Evolutionary conservation across 2,888 invertebrate species (phyloP), one percentile per base, ranked within the genome.

Genomic region (Pachliopta kotzebuea): DNA sequence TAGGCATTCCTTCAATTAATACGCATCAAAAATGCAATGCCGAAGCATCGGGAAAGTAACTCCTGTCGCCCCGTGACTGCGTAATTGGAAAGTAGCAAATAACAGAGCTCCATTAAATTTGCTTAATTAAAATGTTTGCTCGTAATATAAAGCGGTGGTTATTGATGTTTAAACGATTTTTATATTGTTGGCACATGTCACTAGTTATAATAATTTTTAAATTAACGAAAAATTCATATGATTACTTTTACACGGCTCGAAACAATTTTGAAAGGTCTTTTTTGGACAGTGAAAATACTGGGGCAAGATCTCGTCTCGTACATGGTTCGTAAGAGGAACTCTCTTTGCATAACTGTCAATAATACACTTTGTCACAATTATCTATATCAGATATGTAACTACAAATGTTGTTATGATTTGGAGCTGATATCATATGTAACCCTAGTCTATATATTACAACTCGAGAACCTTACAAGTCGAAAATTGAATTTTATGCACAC

Each of bases 51-150:
- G 63, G 59, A 63, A 63, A 63, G 63, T 63, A 54, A 45, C 24
- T 45, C 29, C 17, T 20, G 26, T 20, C 29, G 55, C 24, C n/a
- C 26, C 18, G 55, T 55, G 37, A 11, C 45, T 37, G 59, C 58
- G 58, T 59, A 65, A 60, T 57, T 61, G 56, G 60, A 65, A 60
- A 57, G 56, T 53, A 56, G 42, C 52, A 56, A 57, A 56, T 60
- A 50, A 56, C 45, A 37, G 56, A 31, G 20, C 49, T 58, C 56
- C 52, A 60, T 64, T 64, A 64, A 60, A 56, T 52, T 60, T 18
- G 26, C 59, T 60, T 64, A 56, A 64, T 56, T 62, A 56, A 52
- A 62, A 64, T 42, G 26, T 24, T 29, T 29, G 55, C 11, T 45
- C 31, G 26, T 18, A 24, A 60, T 56, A 42, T 24, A 37, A 7